These are phyloP conservation scores for Diorhabda carinulata DNA, from an alignment of 1,140 invertebrate species.

Conservation along the genomic window DNA sequence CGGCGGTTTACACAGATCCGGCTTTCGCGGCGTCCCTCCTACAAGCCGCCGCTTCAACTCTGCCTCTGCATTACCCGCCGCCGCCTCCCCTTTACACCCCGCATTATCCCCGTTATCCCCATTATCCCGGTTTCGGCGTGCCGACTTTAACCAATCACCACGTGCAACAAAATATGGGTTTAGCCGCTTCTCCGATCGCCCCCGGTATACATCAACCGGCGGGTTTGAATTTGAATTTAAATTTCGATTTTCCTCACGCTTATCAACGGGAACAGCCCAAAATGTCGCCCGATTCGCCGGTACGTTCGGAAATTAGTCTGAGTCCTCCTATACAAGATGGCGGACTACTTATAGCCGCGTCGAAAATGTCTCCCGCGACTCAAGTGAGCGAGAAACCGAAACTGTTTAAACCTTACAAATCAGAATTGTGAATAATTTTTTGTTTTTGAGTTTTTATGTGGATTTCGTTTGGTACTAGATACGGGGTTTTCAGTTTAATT, in stretches of 20 bases:
- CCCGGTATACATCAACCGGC: conserved; percentile 27
- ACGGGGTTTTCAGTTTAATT: no score
- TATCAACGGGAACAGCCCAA: conserved; percentile 26
- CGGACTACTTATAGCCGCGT: conserved; percentile 36
- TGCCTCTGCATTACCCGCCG: conserved; percentile 51
- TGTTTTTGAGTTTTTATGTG: background rate
- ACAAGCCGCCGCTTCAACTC: conserved; percentile 73
- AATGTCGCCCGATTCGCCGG: conserved; percentile 37
- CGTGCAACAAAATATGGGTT: conserved; percentile 20
- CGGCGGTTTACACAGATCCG: conserved; percentile 88
- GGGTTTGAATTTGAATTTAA: conserved; percentile 41
- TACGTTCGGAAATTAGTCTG: conserved; percentile 41
- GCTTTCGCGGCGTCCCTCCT: conserved; percentile 86
- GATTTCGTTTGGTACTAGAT: background rate
- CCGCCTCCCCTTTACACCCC: conserved; percentile 49
- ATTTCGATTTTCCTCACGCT: conserved; percentile 32
- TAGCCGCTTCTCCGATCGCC: conserved; percentile 16
- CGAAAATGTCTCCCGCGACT: conserved; percentile 43
- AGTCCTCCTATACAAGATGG: conserved; percentile 40
- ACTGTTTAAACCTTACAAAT: conserved; percentile 67
- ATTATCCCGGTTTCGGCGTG: conserved; percentile 48
- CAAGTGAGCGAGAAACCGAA: conserved; percentile 55
- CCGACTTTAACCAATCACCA: conserved; percentile 28
- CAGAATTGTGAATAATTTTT: conserved; percentile 50
- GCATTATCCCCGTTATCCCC: conserved; percentile 47